Percentiles rank a stretch among this genome's conserved stretches.
Evolutionary conservation across 2,888 invertebrate genomes (phyloP).

Genomic region (Nemotelus pantherinus): DNA sequence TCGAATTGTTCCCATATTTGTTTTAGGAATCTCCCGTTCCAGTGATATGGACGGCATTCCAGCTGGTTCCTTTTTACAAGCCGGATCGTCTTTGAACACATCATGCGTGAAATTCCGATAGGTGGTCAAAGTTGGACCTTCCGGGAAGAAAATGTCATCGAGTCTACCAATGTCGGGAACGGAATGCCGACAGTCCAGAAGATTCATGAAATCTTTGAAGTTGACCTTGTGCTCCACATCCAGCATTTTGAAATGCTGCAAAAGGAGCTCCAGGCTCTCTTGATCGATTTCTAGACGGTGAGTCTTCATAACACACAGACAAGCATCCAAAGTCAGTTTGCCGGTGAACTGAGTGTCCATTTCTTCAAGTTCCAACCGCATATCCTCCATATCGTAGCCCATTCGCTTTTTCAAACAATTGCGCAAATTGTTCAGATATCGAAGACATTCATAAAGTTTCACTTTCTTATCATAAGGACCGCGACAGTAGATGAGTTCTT

Average conservation of each 20-base stretch:
- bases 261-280: not conserved
- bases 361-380: slow-evolving; percentile 23
- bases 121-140: slow-evolving; percentile 3
- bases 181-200: slow-evolving; percentile 11
- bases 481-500: slow-evolving; percentile 13
- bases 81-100: slow-evolving; percentile 3
- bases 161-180: slow-evolving; percentile 16
- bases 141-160: slow-evolving; percentile 11
- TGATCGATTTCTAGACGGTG: slow-evolving; percentile 11
- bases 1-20: slow-evolving; percentile 9
- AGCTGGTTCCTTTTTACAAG: slow-evolving; percentile 7
- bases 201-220: slow-evolving; percentile 33
- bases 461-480: not conserved
- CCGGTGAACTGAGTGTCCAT: slow-evolving; percentile 24
- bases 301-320: slow-evolving; percentile 6
- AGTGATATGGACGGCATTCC: slow-evolving; percentile 19
- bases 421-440: slow-evolving; percentile 10
- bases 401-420: slow-evolving; percentile 21
- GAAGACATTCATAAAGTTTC: not conserved
- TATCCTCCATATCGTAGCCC: slow-evolving; percentile 36
- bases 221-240: not conserved
- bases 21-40: not conserved
- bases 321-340: not conserved
- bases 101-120: slow-evolving; percentile 13
- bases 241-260: slow-evolving; percentile 17